Conservation (phyloP, 1,140 invertebrate species). For the Pogonognathellus flavescens region DNA sequence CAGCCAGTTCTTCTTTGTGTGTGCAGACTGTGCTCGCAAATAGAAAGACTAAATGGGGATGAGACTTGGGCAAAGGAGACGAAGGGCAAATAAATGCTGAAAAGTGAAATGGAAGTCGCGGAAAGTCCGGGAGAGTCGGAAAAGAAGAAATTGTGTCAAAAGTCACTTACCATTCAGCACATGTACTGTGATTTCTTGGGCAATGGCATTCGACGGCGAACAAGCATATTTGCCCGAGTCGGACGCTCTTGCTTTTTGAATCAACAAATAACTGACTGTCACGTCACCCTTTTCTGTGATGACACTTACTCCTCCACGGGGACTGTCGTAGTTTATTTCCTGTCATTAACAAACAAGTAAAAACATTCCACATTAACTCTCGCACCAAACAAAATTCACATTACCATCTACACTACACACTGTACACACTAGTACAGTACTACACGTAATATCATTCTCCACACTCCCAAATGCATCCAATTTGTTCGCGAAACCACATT, state of each 20-base stretch:
- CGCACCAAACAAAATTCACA: not conserved
- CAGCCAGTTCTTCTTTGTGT: not conserved
- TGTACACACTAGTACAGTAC: not conserved
- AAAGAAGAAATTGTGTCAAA: conserved; percentile 56
- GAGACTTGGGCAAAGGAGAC: not conserved
- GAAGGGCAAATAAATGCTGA: conserved; percentile 19
- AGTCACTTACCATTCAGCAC: conserved; percentile 86
- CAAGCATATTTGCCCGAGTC: conserved; percentile 82
- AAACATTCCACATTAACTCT: conserved; percentile 20
- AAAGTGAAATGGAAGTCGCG: conserved; percentile 13
- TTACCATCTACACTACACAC: not conserved
- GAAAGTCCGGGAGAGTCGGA: not conserved
- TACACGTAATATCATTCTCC: not conserved
- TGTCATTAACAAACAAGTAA: conserved; percentile 58
- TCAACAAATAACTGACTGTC: conserved; percentile 71
- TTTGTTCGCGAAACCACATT: not conserved
- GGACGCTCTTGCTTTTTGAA: conserved; percentile 82
- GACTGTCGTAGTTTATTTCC: conserved; percentile 71
- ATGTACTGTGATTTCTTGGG: conserved; percentile 88
- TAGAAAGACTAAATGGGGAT: not conserved
- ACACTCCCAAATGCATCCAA: not conserved
- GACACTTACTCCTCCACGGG: conserved; percentile 70
- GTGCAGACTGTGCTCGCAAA: not conserved
- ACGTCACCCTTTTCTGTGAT: conserved; percentile 70
- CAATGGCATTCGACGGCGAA: conserved; percentile 73